phyloP scores from a whole-genome alignment of 2,113 vertebrate species.

The Ceratotherium simum region DNA sequence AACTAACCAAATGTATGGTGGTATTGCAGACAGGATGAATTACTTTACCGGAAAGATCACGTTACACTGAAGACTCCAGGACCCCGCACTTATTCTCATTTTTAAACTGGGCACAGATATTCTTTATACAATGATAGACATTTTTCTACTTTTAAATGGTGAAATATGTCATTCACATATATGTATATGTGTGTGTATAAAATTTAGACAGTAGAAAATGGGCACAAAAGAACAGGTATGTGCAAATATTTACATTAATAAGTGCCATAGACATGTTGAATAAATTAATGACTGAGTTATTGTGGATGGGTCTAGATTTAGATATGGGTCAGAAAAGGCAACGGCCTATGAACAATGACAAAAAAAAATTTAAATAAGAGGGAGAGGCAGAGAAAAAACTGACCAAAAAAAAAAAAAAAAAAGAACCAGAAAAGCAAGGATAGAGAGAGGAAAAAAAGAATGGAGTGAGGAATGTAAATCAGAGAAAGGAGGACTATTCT shows the following conservation, averaged over 20 bases:
- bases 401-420: not conserved
- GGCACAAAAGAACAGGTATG: not conserved
- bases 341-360: not conserved
- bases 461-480: not conserved
- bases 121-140: not conserved
- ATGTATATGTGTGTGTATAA: not conserved
- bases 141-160: not conserved
- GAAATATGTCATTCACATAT: not conserved
- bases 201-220: not conserved
- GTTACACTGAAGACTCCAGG: not conserved
- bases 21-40: not conserved
- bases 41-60: not conserved
- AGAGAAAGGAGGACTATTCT: not conserved
- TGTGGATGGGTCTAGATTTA: not conserved
- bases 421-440: not conserved
- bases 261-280: not conserved
- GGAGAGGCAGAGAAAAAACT: not conserved
- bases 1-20: not conserved
- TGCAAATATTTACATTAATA: constrained; percentile 25
- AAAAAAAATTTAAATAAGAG: not conserved
- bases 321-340: not conserved
- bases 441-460: not conserved
- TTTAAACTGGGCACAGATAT: not conserved
- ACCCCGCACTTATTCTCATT: not conserved
- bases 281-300: not conserved